Conservation (phyloP, 2,113 vertebrate genomes). For the Myotis lucifugus region DNA sequence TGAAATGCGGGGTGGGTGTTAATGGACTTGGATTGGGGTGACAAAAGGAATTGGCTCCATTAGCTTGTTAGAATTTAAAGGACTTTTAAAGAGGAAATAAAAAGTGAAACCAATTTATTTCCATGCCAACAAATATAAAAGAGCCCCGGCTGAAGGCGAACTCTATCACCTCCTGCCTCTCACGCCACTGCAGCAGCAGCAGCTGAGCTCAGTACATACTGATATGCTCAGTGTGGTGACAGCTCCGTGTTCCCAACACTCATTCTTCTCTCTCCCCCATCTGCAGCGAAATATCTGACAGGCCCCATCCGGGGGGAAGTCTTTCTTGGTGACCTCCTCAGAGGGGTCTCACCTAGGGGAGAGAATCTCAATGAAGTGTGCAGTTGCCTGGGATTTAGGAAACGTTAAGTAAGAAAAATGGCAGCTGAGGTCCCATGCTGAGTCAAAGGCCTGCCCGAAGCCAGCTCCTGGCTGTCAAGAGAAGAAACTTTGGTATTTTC, state of each 20-base stretch:
- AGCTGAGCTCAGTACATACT: slow-evolving; percentile 55
- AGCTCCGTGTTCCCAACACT: not conserved
- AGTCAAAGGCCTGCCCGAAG: not conserved
- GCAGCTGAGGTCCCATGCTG: not conserved
- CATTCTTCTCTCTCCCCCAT: not conserved
- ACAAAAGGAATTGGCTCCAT: not conserved
- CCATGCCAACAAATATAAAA: slow-evolving; percentile 68
- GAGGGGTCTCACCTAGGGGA: slow-evolving; percentile 50
- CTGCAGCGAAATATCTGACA: slow-evolving; percentile 29
- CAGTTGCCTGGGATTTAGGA: not conserved
- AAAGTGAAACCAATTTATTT: slow-evolving; percentile 65
- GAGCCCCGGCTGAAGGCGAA: slow-evolving; percentile 23
- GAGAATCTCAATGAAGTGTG: not conserved
- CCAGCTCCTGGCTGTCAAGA: not conserved
- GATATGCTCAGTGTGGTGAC: slow-evolving; percentile 37
- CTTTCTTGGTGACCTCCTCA: slow-evolving; percentile 38
- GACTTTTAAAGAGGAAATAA: slow-evolving; percentile 63
- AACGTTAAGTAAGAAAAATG: not conserved
- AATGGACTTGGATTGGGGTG: slow-evolving; percentile 49
- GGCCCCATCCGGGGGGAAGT: slow-evolving; percentile 31
- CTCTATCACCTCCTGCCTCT: slow-evolving; percentile 33
- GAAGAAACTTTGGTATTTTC: not conserved
- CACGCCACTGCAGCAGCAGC: slow-evolving; percentile 52
- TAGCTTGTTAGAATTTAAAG: slow-evolving; percentile 62
- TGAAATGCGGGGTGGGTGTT: not conserved